A percentile compares a stretch with the other conserved stretches of the same genome.
These are phyloP conservation scores for Vipera ursinii DNA, from an alignment of 2,797 vertebrate species.

Conservation along the genomic window DNA sequence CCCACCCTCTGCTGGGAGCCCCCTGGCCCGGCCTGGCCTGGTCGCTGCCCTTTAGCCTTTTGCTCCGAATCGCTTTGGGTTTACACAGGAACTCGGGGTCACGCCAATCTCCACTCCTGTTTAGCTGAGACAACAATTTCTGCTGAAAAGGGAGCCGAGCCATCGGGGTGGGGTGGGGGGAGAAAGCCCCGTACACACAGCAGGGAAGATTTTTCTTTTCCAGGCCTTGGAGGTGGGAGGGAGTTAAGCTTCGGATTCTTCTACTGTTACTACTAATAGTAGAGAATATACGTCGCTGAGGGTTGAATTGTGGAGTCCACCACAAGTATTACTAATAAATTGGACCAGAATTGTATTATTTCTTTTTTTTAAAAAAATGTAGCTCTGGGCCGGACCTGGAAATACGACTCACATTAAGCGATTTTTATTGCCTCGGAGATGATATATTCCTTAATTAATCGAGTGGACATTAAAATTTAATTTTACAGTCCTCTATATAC, in stretches of 20 bases:
- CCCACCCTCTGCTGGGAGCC: not conserved
- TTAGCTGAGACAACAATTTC: no score
- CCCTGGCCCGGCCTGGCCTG: not conserved
- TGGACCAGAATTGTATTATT: not conserved
- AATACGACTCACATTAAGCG: slow-evolving; percentile 67
- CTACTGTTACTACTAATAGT: not conserved
- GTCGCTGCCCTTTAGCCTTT: not conserved
- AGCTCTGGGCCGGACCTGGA: slow-evolving; percentile 28
- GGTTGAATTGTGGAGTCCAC: not conserved
- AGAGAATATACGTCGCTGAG: not conserved
- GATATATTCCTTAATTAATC: slow-evolving; percentile 73
- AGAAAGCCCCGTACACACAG: not conserved
- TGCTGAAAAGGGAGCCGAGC: not conserved
- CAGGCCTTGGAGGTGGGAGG: not conserved
- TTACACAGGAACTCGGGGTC: not conserved
- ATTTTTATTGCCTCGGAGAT: slow-evolving; percentile 74
- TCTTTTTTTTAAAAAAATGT: not conserved
- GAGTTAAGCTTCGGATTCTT: not conserved
- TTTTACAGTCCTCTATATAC: slow-evolving; percentile 70
- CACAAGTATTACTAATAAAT: not conserved
- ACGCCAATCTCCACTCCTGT: not conserved
- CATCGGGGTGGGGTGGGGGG: not conserved
- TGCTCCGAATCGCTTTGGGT: not conserved
- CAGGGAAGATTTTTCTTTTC: not conserved
- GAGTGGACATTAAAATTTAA: slow-evolving; percentile 74